phyloP scores from a whole-genome alignment of 2,113 vertebrate species.

The Recurvirostra avosetta region DNA sequence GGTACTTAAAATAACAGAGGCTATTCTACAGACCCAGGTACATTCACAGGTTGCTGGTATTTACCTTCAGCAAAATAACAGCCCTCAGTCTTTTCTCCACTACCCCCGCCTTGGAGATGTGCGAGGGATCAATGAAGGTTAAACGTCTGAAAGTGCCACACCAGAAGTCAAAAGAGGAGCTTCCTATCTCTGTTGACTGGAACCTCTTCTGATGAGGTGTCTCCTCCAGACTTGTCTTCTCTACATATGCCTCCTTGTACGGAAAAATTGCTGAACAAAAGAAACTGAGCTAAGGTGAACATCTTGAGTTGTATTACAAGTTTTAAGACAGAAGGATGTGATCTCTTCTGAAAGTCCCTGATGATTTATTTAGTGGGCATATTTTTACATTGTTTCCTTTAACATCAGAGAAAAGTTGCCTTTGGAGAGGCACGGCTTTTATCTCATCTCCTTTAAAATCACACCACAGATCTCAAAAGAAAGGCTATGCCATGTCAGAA shows the following conservation, averaged over 20 bases:
- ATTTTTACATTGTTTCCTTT: slow-evolving; percentile 65
- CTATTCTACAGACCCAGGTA: not conserved
- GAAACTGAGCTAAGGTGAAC: slow-evolving; percentile 13
- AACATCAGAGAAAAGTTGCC: slow-evolving; percentile 46
- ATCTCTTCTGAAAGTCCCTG: slow-evolving; percentile 44
- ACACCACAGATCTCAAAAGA: slow-evolving; percentile 26
- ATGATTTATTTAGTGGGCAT: slow-evolving; percentile 62
- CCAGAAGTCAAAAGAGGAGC: not conserved
- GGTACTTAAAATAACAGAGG: not conserved
- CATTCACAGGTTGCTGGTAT: not conserved
- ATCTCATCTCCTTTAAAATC: slow-evolving; percentile 50
- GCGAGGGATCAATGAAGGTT: not conserved
- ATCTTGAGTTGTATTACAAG: slow-evolving; percentile 42
- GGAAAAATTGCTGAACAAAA: slow-evolving; percentile 34
- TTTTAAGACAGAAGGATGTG: slow-evolving; percentile 29
- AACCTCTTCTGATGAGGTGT: not conserved
- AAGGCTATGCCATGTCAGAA: slow-evolving; percentile 31
- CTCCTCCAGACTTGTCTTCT: not conserved
- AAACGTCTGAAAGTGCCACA: not conserved
- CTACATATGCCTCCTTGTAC: not conserved
- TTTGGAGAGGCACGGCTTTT: slow-evolving; percentile 28
- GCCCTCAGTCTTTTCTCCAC: not conserved
- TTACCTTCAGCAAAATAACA: not conserved
- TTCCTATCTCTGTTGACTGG: not conserved
- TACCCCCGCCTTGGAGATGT: not conserved